Evolutionary conservation across 2,888 invertebrate genomes (phyloP).

Genomic region (Epistrophella euchroma): DNA sequence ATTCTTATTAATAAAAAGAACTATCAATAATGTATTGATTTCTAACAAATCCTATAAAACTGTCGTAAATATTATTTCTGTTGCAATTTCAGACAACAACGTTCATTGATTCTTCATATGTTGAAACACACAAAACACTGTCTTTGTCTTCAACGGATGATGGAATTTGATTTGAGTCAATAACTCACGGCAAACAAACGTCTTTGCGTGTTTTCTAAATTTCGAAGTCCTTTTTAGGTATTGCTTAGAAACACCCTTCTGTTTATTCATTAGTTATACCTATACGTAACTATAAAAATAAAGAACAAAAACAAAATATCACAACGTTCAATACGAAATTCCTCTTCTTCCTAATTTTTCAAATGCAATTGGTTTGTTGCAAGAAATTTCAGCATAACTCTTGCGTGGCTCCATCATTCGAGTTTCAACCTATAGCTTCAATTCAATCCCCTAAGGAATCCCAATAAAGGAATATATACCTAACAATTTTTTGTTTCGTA

Average conservation of each 20-base stretch:
- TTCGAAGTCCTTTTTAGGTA: constrained; percentile 45
- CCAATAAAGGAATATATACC: not conserved
- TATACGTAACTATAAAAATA: constrained; percentile 2
- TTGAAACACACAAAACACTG: not conserved
- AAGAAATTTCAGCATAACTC: constrained; percentile 25
- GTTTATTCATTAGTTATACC: constrained; percentile 49
- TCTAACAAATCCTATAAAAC: not conserved
- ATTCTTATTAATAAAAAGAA: not conserved
- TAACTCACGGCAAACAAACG: constrained; percentile 44
- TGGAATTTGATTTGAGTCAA: constrained; percentile 52
- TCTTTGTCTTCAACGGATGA: not conserved
- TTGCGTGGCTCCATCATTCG: constrained; percentile 47
- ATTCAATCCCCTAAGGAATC: constrained; percentile 36
- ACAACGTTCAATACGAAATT: constrained; percentile 7
- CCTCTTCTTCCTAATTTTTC: constrained; percentile 9
- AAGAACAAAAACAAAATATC: not conserved
- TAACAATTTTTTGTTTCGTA: constrained; percentile 2
- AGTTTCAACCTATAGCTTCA: constrained; percentile 1
- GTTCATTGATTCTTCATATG: not conserved
- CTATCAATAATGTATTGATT: constrained; percentile 6
- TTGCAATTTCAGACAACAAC: not conserved
- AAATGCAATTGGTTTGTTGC: constrained; percentile 57
- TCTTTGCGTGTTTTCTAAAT: constrained; percentile 53
- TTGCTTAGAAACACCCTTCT: constrained; percentile 73
- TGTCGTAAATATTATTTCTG: not conserved